Evolutionary conservation across 2,113 vertebrate genomes (phyloP), one percentile per base, ranked within the genome.

Genomic region (Benitochromis conjunctus): DNA sequence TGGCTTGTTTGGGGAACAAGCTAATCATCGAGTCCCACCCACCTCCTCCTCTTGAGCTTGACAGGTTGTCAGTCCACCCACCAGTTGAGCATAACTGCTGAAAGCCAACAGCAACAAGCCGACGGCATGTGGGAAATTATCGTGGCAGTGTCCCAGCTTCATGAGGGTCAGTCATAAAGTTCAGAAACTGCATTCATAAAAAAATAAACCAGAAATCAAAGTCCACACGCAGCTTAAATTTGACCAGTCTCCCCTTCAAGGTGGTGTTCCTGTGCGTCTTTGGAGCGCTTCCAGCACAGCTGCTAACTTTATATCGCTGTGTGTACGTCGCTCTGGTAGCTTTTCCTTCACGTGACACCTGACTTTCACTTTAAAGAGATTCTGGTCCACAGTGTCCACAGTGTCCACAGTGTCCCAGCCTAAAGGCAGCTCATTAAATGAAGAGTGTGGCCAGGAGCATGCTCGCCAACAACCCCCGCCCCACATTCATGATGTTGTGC

Each of bases 1-100:
- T 38, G 9, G 18, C 41, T 80, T 69, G 64, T 91, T 86, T 86
- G 57, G 54, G 86, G 21, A 82, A 74, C n/a, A 10, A 7, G 54
- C 56, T 86, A 69, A 82, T 91, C 51, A 58, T 11, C 3, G 16
- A 78, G 76, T 53, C 80, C 85, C 87, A 31, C 84, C 91, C 83
- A 86, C 80, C 29, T 38, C 74, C 60, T 83, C 53, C 58, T 71
- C 38, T 16, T 18, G 14, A 26, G 57, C 82, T 19, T 77, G 80
- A 90, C 82, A 71, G 58, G 21, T 41, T n/a, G 34, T 41, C 53
- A 36, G 9, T 18, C 43, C 38, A 41, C 46, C 54, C 77, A 60
- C 53, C 34, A 43, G 41, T 76, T 51, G 79, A 51, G 31, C 5
- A 3, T 80, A 9, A 55, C 46, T 53, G 46, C 18, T 53, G 26